Base-by-base conservation (phyloP, 2,797 vertebrate species). In the Pachyuromys duprasi region DNA sequence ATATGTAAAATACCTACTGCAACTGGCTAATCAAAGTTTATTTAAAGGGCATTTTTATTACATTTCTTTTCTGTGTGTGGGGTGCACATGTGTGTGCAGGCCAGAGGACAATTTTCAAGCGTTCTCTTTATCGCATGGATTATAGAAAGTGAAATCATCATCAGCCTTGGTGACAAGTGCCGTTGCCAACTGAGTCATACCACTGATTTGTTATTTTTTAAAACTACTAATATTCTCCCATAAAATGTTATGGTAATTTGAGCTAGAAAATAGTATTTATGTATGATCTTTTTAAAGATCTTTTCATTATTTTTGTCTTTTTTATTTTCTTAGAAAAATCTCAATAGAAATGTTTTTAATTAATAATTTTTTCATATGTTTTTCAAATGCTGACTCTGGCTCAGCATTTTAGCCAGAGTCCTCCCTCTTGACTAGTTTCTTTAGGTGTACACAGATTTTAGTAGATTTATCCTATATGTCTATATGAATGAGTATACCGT, bases 281-380 rank as follows among this genome's bases (percentile, higher is more conserved):
- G 4, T 82, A 26, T 20, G 31, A 49, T 86, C 13, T 93, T 92
- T 88, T 6, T 5, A 63, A 92, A 67, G 89, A 26, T 74, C 36
- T 63, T 65, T 78, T 78, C 22, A 9, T 74, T 70, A 26, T 36
- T 75, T 31, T 13, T 72, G 2, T 5, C 12, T n/a, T 89, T 94
- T 96, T 67, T 0, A 65, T 57, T 8, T 79, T 65, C 94, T 93
- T 36, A 81, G 89, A 89, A 95, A 97, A 82, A n/a, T 39, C 57
- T 89, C 74, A 62, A 33, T 95, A 67, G 81, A 65, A 83, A 45
- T 84, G 81, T 67, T 84, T 89, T 90, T 94, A 79, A 55, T 79
- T 22, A 82, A 63, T 18, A 82, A 39, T 14, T 14, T 8, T 63
- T 39, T 28, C 14, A 12, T 63, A 28, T n/a, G n/a, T n/a, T n/a